phyloP scores from a whole-genome alignment of 1,140 invertebrate species.

The Drosophila ohnishii region DNA sequence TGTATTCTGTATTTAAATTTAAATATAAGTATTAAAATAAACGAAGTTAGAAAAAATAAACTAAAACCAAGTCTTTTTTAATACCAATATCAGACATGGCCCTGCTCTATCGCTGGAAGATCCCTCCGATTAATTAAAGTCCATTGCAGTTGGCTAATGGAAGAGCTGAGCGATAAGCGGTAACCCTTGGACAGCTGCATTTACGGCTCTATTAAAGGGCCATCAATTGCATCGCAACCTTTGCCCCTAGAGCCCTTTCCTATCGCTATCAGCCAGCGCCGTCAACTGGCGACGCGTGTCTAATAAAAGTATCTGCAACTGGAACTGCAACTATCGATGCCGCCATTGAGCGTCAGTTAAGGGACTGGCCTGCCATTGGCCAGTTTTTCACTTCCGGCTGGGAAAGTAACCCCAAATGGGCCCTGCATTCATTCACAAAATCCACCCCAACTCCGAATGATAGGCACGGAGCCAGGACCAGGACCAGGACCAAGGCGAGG shows the following conservation, averaged over 20 bases:
- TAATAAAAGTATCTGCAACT: conserved; percentile 74
- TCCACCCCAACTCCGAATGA: conserved; percentile 45
- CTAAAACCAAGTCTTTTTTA: background rate
- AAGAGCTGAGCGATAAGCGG: conserved; percentile 34
- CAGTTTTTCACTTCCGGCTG: conserved; percentile 51
- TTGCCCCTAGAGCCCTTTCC: conserved; percentile 37
- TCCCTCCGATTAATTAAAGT: conserved; percentile 44
- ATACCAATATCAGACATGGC: background rate
- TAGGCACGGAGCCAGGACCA: conserved; percentile 19
- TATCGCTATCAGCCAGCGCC: conserved; percentile 30
- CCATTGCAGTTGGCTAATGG: conserved; percentile 32
- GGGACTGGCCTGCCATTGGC: conserved; percentile 57
- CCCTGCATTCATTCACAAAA: conserved; percentile 61
- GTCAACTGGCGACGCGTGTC: conserved; percentile 71
- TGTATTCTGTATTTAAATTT: no score
- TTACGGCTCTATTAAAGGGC: conserved; percentile 71
- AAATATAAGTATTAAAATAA: no score
- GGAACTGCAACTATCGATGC: conserved; percentile 63
- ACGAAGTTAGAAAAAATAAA: background rate
- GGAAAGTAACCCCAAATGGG: conserved; percentile 28
- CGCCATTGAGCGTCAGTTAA: conserved; percentile 72
- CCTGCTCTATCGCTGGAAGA: conserved; percentile 18
- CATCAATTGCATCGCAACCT: conserved; percentile 45
- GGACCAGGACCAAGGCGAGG: conserved; percentile 34
- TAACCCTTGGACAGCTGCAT: conserved; percentile 57